Evolutionary conservation across 2,113 vertebrate genomes (phyloP).

Genomic region (Plestiodon gilberti): DNA sequence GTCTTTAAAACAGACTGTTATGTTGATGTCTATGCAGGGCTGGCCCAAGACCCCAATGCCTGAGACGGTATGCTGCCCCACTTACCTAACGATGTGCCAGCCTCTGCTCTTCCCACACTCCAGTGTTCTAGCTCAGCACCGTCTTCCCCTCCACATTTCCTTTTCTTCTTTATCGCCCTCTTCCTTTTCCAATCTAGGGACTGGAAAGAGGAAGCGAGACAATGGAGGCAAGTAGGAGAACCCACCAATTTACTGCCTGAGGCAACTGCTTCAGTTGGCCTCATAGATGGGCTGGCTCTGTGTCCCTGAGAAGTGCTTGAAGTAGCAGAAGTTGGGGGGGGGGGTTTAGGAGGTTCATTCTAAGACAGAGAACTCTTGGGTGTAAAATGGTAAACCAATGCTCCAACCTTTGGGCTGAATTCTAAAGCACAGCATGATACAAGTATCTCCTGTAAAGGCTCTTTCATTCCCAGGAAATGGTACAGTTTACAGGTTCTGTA

Average conservation of each 20-base stretch:
- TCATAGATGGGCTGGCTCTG: too few relatives aligned
- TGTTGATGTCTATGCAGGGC: not conserved
- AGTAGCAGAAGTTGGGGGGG: too few relatives aligned
- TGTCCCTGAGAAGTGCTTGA: too few relatives aligned
- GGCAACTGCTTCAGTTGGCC: too few relatives aligned
- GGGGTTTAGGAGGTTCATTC: not conserved
- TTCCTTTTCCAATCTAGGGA: too few relatives aligned
- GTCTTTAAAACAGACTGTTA: not conserved
- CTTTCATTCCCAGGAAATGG: rapidly evolving
- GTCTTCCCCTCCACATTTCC: too few relatives aligned
- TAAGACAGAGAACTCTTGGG: not conserved
- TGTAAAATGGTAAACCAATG: not conserved
- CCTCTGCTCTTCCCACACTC: not conserved
- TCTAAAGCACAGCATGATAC: not conserved
- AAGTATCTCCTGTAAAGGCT: not conserved
- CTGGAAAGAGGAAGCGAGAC: not conserved
- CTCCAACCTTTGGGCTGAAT: not conserved
- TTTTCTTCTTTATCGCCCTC: too few relatives aligned
- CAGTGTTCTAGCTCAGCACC: not conserved
- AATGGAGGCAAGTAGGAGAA: too few relatives aligned
- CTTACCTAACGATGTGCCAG: too few relatives aligned
- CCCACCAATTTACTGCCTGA: too few relatives aligned
- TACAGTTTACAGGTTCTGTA: not conserved
- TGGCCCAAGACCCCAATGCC: too few relatives aligned
- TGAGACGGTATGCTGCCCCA: too few relatives aligned